phyloP scores from a whole-genome alignment of 2,797 vertebrate genomes.

The Oreortyx pictus region DNA sequence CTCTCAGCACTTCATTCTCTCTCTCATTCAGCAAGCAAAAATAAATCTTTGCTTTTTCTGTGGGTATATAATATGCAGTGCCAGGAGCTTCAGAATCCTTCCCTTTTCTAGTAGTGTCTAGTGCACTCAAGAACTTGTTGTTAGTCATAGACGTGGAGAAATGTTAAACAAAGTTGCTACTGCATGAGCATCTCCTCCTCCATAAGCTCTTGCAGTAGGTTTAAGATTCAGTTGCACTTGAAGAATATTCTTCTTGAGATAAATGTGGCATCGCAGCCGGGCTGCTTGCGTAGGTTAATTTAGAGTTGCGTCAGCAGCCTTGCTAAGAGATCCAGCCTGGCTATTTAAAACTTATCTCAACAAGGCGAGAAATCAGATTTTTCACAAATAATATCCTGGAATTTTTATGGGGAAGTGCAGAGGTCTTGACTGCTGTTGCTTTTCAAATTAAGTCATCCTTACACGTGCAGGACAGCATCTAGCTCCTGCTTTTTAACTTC shows the following conservation, averaged over 20 bases:
- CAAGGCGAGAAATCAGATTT: not conserved
- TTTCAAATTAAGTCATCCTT: not conserved
- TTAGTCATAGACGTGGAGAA: slow-evolving; percentile 47
- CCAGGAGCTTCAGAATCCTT: slow-evolving; percentile 78
- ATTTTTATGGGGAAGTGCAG: not conserved
- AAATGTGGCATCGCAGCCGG: not conserved
- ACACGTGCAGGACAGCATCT: not conserved
- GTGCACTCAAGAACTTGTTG: not conserved
- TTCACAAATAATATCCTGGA: not conserved
- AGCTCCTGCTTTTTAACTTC: not conserved
- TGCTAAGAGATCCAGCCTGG: not conserved
- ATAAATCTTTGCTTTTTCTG: slow-evolving; percentile 73
- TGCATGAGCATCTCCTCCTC: slow-evolving; percentile 48
- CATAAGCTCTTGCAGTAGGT: not conserved
- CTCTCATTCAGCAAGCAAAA: slow-evolving; percentile 76
- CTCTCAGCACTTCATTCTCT: slow-evolving; percentile 64
- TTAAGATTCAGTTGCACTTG: slow-evolving; percentile 36
- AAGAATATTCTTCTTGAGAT: slow-evolving; percentile 43
- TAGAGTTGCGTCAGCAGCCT: slow-evolving; percentile 7
- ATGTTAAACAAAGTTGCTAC: slow-evolving; percentile 63
- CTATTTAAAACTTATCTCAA: not conserved
- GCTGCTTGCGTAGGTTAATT: not conserved
- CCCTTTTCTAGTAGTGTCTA: slow-evolving; percentile 83
- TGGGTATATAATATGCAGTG: slow-evolving; percentile 55
- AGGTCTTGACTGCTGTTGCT: accelerated